Evolutionary conservation across 2,797 vertebrate genomes (phyloP), one percentile per base, ranked within the genome.

Genomic region (Podarcis siculus): DNA sequence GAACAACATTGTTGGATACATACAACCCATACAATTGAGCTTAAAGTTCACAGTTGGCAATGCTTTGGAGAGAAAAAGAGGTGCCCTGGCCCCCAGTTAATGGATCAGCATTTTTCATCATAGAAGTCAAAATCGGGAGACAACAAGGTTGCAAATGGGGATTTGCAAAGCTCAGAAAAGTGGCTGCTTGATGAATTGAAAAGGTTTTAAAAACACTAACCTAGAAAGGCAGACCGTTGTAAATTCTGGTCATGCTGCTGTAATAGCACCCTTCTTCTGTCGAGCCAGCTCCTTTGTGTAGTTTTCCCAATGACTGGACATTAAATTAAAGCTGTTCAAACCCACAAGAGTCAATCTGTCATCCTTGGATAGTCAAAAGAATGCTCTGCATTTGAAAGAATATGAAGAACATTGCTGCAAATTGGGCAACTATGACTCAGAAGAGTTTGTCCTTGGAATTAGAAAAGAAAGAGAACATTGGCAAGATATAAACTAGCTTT

Each of bases 241-340:
- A 86, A 87, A 23, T 90, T 85, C 30, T 89, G 79, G 90, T 67
- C 85, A 81, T 88, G 45, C 80, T 84, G 21, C 86, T 88, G 25
- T 64, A 30, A 35, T 67, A 84, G 81, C 72, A 58, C 19, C 32
- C 42, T 27, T 80, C 23, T 75, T 85, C 72, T 73, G 17, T 72
- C 17, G 5, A 86, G 73, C 58, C 39, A 83, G 25, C 45, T 82
- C 58, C 71, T 93, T 55, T 85, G 81, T 87, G 73, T 82, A 77
- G 13, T 85, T 89, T 69, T 89, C 77, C 86, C 79, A 90, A 81
- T 89, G 91, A 91, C 84, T 85, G 55, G 79, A 55, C 69, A 83
- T 91, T 86, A 92, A 92, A 78, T 90, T 92, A 92, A 93, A 83
- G 69, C 23, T 30, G 23, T 66, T 91, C 39, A 87, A 55, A 78